Evolutionary conservation across 1,140 invertebrate species (phyloP).

Genomic region (Drosophila sp.): DNA sequence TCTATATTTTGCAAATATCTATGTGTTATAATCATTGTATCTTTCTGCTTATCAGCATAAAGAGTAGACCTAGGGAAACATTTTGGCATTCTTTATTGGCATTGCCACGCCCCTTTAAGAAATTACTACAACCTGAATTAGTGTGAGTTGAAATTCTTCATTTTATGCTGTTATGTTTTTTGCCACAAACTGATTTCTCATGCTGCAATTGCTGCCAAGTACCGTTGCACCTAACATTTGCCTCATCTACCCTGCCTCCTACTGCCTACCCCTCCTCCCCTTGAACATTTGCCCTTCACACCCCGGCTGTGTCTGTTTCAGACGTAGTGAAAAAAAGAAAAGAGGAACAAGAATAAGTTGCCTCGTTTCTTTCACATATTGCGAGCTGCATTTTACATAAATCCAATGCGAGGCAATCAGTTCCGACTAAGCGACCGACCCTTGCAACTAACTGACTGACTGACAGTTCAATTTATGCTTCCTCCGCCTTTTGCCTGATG

Average conservation of each 20-base stretch:
- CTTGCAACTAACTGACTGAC: slow-evolving; percentile 45
- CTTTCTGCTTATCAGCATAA: not conserved
- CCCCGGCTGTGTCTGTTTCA: not conserved
- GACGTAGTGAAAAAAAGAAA: not conserved
- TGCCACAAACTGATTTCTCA: slow-evolving; percentile 72
- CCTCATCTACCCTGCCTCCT: not conserved
- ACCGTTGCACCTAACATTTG: slow-evolving; percentile 55
- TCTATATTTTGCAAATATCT: no score
- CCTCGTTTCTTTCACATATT: slow-evolving; percentile 17
- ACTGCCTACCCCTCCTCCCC: not conserved
- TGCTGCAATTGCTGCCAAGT: slow-evolving; percentile 79
- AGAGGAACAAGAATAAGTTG: not conserved
- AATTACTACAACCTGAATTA: slow-evolving; percentile 61
- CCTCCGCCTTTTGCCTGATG: slow-evolving; percentile 56
- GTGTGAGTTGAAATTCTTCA: slow-evolving; percentile 43
- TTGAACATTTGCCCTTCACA: not conserved
- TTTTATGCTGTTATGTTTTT: slow-evolving; percentile 39
- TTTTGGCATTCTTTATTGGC: not conserved
- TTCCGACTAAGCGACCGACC: slow-evolving; percentile 4
- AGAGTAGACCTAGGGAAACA: not conserved
- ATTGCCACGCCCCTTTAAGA: slow-evolving; percentile 1
- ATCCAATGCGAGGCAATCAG: slow-evolving; percentile 28
- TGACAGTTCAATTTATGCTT: slow-evolving; percentile 83
- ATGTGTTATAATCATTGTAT: not conserved
- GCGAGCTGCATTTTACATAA: slow-evolving; percentile 45